phyloP scores from a whole-genome alignment of 2,797 vertebrate genomes.

The Alectoris magna region DNA sequence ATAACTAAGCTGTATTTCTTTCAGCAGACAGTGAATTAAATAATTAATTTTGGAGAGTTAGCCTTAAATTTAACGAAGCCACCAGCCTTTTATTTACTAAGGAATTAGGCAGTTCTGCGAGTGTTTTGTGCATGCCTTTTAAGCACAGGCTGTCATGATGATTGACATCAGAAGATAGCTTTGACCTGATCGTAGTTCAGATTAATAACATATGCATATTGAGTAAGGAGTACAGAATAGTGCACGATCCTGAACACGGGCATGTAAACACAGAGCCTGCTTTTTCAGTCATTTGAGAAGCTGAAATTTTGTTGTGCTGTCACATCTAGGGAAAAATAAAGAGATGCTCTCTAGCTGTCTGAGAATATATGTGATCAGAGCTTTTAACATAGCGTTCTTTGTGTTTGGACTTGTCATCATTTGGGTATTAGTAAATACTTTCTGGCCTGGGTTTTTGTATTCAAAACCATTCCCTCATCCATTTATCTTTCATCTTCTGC shows the following conservation, averaged over 20 bases:
- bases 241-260: not conserved
- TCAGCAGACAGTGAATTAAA: not conserved
- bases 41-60: not conserved
- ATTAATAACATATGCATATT: not conserved
- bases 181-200: not conserved
- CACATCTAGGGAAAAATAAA: not conserved
- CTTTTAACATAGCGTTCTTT: constrained; percentile 67
- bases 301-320: constrained; percentile 4
- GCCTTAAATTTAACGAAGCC: not conserved
- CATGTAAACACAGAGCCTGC: not conserved
- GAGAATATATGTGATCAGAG: constrained; percentile 1
- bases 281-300: constrained; percentile 47
- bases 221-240: not conserved
- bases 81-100: not conserved
- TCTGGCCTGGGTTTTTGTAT: constrained; percentile 73
- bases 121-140: not conserved
- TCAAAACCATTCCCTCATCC: constrained; percentile 61
- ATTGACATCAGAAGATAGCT: not conserved
- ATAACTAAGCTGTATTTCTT: not conserved
- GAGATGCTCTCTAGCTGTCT: constrained; percentile 33
- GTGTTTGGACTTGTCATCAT: constrained; percentile 67
- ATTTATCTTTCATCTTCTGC: constrained; percentile 77
- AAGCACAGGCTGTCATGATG: not conserved
- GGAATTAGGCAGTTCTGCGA: not conserved
- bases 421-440: constrained; percentile 71